Evolutionary conservation across 2,113 vertebrate species (phyloP), one percentile per base, ranked within the genome.

Genomic region (Hemiprocne comata): DNA sequence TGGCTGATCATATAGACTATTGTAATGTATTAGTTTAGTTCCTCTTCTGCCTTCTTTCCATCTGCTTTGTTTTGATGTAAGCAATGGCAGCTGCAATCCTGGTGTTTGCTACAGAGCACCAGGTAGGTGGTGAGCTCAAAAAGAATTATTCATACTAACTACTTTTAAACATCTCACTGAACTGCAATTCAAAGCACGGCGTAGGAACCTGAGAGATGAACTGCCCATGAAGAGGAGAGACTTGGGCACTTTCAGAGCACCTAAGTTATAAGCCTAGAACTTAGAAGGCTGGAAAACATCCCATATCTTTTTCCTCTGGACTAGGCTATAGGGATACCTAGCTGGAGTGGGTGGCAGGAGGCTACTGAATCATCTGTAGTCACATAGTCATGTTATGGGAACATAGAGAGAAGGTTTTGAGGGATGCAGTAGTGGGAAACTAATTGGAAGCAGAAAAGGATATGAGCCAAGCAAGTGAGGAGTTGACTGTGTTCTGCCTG

Each of bases 51-150:
- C 38, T 87, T 66, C 58, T 57, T 84, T 79, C 65, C 25, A 31
- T 89, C 38, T 62, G 53, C 76, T 93, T 87, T 93, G 38, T 72
- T 81, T 79, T 55, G 36, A 17, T 62, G 36, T 78, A 16, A 88
- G 42, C 12, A 11, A 6, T 25, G 50, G n/a, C 48, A 74, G 31
- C 53, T 64, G 38, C 21, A 78, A 10, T 82, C 33, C 26, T 50
- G 44, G 26, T 70, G 55, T 53, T 62, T 76, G 42, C 57, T 80
- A 36, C 62, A 70, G 61, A 81, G 38, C 40, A 71, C 24, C n/a
- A 72, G 92, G 83, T 88, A 92, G 80, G 80, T 89, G 83, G 69
- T 97, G 55, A 88, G 46, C 94, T 66, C 53, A 51, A 5, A 76
- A 76, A 62, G 51, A 92, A 24, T 71, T 71, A 44, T 62, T 77